Percentiles rank a stretch among this genome's conserved stretches.
phyloP scores from a whole-genome alignment of 2,797 vertebrate genomes.

The Crocodylus rhombifer region DNA sequence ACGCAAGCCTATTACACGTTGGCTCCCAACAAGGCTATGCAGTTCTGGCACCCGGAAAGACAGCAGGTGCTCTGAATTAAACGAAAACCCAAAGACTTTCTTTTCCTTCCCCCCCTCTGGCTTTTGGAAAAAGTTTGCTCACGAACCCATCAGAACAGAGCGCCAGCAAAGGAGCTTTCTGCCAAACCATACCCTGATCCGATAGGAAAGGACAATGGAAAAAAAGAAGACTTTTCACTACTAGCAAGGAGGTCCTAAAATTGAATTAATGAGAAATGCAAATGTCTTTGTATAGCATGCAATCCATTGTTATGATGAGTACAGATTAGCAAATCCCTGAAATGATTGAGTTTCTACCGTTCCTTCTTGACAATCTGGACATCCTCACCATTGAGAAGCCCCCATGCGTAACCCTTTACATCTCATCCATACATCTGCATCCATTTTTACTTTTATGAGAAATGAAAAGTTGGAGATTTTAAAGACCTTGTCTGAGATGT shows the following conservation, averaged over 20 bases:
- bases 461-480: background rate
- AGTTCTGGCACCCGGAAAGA: slow-evolving; percentile 63
- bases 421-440: background rate
- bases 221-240: background rate
- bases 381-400: background rate
- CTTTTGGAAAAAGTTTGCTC: background rate
- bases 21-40: slow-evolving; percentile 65
- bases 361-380: background rate
- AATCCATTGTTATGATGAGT: background rate
- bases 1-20: slow-evolving; percentile 73
- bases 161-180: background rate
- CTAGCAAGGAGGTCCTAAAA: background rate
- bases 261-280: background rate
- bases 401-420: too few species aligned
- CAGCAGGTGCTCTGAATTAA: slow-evolving; percentile 70
- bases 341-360: background rate
- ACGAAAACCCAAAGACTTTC: slow-evolving; percentile 41
- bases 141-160: background rate
- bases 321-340: background rate
- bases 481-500: background rate
- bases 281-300: background rate
- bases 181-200: background rate
- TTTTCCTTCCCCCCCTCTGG: slow-evolving; percentile 17
- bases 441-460: too few species aligned
- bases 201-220: background rate